phyloP scores from a whole-genome alignment of 2,797 vertebrate species.

The Ispidina lecontei region DNA sequence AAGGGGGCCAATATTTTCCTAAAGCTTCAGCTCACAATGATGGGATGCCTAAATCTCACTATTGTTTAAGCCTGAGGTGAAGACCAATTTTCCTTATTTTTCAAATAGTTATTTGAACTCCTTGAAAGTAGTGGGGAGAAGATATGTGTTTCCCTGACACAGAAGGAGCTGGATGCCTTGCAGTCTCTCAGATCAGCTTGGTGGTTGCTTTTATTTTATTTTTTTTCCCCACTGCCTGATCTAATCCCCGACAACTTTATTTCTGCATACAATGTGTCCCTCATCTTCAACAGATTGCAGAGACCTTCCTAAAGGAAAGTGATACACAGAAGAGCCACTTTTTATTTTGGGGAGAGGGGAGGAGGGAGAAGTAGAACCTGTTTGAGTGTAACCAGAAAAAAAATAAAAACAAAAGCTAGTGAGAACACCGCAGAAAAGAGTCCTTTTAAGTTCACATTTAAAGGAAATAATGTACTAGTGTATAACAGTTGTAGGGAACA shows the following conservation, averaged over 20 bases:
- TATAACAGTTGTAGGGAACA: neutral
- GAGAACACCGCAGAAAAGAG: neutral
- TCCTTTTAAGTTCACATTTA: neutral
- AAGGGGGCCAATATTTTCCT: constrained; percentile 30
- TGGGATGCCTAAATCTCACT: neutral
- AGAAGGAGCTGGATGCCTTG: neutral
- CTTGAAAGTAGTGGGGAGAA: neutral
- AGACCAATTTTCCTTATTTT: constrained; percentile 16
- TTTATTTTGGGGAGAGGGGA: neutral
- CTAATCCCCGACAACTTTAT: neutral
- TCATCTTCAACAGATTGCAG: neutral
- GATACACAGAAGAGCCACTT: neutral
- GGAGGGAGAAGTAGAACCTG: neutral
- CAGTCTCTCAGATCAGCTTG: neutral
- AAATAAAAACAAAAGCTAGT: neutral
- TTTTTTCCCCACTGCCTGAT: neutral
- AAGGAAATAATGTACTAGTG: neutral
- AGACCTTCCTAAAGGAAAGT: neutral
- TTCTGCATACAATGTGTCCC: neutral
- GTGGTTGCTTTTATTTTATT: neutral
- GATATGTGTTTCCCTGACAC: neutral
- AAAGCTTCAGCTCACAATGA: neutral
- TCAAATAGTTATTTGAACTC: neutral
- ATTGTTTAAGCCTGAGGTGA: neutral
- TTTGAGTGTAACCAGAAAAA: neutral